These are phyloP conservation scores for Eidolon helvum DNA, from an alignment of 2,113 vertebrate genomes.

Conservation along the genomic window DNA sequence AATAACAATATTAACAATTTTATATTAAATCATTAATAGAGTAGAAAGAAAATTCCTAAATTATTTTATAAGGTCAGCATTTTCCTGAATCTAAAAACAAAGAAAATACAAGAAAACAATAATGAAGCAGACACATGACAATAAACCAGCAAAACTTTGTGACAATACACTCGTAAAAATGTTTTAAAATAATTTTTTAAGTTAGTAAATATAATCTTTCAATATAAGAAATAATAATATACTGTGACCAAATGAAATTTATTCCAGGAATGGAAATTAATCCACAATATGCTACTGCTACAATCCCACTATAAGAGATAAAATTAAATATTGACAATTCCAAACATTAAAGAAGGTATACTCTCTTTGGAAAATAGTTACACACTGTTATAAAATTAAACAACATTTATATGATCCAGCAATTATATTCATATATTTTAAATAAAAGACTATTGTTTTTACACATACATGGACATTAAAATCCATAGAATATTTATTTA, in stretches of 20 bases:
- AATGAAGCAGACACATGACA: background rate
- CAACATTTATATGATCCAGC: background rate
- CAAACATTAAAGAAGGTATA: background rate
- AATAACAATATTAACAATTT: background rate
- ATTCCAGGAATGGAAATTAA: background rate
- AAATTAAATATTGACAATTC: background rate
- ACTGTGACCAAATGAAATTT: background rate
- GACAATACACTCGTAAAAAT: rapidly evolving
- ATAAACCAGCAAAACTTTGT: background rate
- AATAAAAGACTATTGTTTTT: background rate
- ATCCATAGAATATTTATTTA: background rate
- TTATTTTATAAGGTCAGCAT: background rate
- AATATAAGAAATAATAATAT: background rate
- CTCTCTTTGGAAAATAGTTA: background rate
- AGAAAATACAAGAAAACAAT: background rate
- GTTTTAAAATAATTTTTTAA: background rate
- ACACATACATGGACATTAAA: background rate
- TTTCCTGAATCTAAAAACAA: background rate
- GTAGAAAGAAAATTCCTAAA: background rate
- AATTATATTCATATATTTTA: background rate
- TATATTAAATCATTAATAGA: background rate
- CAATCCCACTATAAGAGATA: background rate
- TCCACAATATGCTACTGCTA: background rate
- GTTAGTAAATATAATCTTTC: background rate
- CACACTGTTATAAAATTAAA: background rate